Percentiles rank a stretch among this genome's conserved stretches.
Conservation (phyloP, 1,140 invertebrate genomes). For the Leptopilina boulardi region DNA sequence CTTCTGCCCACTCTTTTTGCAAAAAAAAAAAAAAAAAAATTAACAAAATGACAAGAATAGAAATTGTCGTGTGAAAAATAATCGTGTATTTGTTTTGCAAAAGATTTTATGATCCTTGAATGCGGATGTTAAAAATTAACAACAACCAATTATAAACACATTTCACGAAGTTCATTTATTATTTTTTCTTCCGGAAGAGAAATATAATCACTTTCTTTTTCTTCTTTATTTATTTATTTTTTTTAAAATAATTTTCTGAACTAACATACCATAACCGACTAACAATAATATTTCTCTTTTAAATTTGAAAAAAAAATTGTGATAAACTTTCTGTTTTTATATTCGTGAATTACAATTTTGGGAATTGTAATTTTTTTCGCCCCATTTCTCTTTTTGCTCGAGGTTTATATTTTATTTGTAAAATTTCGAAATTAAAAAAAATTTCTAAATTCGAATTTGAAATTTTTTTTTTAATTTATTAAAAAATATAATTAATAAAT, state of each 20-base stretch:
- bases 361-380: too few relatives aligned
- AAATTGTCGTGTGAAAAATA: constrained; percentile 19
- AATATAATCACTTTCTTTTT: background rate
- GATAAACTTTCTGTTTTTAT: too few relatives aligned
- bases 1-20: constrained; percentile 1
- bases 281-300: background rate
- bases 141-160: background rate
- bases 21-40: background rate
- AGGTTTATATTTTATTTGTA: too few relatives aligned
- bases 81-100: background rate
- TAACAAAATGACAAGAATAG: too few relatives aligned
- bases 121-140: constrained; percentile 1
- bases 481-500: too few relatives aligned
- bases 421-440: too few relatives aligned
- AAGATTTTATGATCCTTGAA: constrained; percentile 9
- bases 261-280: background rate
- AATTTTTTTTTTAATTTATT: too few relatives aligned
- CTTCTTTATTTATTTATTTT: too few relatives aligned
- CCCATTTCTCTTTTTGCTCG: too few relatives aligned
- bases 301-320: background rate
- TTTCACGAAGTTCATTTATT: background rate
- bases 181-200: background rate
- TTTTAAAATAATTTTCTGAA: background rate
- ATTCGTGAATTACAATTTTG: too few relatives aligned
- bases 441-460: too few relatives aligned